A percentile compares a stretch with the other conserved stretches of the same genome.
phyloP scores from a whole-genome alignment of 2,888 invertebrate genomes.

The Trilocha varians region DNA sequence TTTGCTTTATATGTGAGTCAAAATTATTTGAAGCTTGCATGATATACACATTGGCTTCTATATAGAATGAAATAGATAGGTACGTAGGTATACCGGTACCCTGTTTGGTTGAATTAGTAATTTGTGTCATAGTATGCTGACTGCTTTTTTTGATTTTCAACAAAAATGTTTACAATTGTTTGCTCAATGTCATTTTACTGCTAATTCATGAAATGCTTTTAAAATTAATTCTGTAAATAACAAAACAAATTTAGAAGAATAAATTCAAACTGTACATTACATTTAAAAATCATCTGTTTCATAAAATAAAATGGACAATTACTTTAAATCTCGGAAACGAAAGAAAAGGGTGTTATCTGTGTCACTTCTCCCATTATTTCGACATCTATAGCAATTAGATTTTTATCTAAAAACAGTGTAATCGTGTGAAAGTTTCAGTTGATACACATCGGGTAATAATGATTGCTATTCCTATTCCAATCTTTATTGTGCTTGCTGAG shows the following conservation, averaged over 20 bases:
- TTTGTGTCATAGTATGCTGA: slow-evolving; percentile 23
- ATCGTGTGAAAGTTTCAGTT: not conserved
- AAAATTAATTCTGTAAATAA: no score
- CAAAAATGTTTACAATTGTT: no score
- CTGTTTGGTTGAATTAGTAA: slow-evolving; percentile 22
- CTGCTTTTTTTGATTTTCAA: no score
- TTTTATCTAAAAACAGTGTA: not conserved
- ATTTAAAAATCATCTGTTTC: not conserved
- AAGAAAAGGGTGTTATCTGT: not conserved
- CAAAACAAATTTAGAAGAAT: no score
- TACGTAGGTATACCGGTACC: not conserved
- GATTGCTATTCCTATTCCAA: not conserved
- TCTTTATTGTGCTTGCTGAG: not conserved
- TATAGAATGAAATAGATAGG: not conserved
- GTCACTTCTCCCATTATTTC: not conserved
- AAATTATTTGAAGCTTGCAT: no score
- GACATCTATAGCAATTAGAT: not conserved
- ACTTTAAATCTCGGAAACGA: not conserved
- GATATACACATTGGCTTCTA: no score
- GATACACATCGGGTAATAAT: not conserved
- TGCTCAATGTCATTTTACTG: no score
- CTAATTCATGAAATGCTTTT: no score
- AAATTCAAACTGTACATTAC: not conserved
- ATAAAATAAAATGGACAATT: no score
- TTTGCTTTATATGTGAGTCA: no score